These are phyloP conservation scores for Spatula clypeata DNA, from an alignment of 2,797 vertebrate species.

Conservation along the genomic window DNA sequence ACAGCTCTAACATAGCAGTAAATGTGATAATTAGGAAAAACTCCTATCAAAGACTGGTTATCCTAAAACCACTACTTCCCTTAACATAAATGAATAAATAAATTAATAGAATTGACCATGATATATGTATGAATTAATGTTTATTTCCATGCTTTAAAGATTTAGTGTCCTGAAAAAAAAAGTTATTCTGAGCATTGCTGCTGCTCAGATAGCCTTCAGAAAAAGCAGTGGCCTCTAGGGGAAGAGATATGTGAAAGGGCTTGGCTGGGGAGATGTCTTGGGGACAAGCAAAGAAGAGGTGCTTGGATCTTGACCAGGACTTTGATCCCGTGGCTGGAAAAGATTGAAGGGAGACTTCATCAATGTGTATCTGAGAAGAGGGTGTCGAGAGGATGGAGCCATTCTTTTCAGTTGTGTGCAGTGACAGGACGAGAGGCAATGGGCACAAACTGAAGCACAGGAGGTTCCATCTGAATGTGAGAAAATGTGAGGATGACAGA, in stretches of 20 bases:
- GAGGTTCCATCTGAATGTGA: no score
- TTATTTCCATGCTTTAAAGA: not conserved
- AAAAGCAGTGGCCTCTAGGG: not conserved
- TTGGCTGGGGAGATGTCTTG: not conserved
- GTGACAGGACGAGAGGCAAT: no score
- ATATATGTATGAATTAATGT: not conserved
- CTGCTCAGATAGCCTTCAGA: no score
- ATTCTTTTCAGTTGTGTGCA: no score
- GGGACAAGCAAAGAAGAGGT: not conserved
- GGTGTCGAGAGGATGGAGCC: no score
- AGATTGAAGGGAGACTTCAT: no score
- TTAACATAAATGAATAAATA: not conserved
- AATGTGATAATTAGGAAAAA: not conserved
- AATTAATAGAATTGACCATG: not conserved
- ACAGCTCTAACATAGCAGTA: not conserved
- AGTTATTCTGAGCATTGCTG: not conserved
- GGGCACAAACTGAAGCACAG: no score
- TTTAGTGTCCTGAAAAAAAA: not conserved
- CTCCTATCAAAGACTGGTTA: not conserved
- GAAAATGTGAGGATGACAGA: no score
- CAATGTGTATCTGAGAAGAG: no score
- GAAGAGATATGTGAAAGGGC: not conserved
- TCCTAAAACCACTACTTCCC: not conserved
- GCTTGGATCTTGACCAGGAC: not conserved
- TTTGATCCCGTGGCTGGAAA: not conserved